phyloP scores from a whole-genome alignment of 2,888 invertebrate species.

The Ganaspis brasiliensis region DNA sequence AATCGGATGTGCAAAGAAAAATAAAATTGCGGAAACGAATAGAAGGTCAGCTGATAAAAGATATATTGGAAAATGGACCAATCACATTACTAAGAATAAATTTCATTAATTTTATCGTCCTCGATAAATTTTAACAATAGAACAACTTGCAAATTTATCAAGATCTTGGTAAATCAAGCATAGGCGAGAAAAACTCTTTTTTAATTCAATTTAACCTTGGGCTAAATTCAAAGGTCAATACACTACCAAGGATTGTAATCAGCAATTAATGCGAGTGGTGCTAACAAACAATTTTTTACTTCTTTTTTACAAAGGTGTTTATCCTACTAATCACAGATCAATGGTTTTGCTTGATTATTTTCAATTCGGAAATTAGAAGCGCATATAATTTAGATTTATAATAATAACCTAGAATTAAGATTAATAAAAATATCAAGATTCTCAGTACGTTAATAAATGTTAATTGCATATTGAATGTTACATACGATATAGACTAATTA shows the following conservation, averaged over 20 bases:
- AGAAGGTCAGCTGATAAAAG: slow-evolving; percentile 29
- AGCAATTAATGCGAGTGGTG: neutral
- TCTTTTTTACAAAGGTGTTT: neutral
- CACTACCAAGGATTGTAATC: slow-evolving; percentile 25
- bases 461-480: slow-evolving; percentile 4
- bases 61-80: slow-evolving; percentile 19
- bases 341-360: neutral
- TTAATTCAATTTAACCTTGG: neutral
- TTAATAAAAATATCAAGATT: neutral
- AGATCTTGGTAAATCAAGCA: slow-evolving; percentile 24
- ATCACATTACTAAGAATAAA: neutral
- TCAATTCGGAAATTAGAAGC: neutral
- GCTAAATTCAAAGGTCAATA: slow-evolving; percentile 13
- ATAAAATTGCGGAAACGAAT: slow-evolving; percentile 20
- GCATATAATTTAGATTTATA: neutral
- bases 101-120: slow-evolving; percentile 20
- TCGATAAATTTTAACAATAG: slow-evolving; percentile 7
- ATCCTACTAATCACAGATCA: neutral
- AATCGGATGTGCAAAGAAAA: slow-evolving; percentile 36
- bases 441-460: slow-evolving; percentile 16
- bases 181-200: neutral
- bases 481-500: slow-evolving; percentile 20
- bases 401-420: neutral
- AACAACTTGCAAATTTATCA: slow-evolving; percentile 1
- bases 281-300: neutral